Conservation (phyloP, 2,113 vertebrate species). For the Sinocyclocheilus rhinocerous region DNA sequence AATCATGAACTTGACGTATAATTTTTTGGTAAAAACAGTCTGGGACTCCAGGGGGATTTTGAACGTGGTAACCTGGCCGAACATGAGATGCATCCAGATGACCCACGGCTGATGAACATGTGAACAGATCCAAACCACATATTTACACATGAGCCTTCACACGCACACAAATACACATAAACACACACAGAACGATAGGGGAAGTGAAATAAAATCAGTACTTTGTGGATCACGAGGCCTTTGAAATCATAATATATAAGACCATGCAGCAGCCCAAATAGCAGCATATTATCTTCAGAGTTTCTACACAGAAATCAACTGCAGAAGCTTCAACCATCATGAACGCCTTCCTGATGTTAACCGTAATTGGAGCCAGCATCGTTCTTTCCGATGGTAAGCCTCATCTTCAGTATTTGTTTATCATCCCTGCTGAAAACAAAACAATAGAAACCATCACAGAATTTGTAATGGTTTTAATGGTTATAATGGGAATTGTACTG, state of each 20-base stretch:
- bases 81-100: background rate
- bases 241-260: conserved; percentile 49
- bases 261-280: background rate
- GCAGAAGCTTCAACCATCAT: conserved; percentile 20
- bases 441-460: too few species aligned
- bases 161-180: background rate
- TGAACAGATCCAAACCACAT: conserved; percentile 48
- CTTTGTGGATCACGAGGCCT: conserved; percentile 58
- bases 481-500: too few species aligned
- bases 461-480: too few species aligned
- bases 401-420: background rate
- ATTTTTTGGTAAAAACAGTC: background rate
- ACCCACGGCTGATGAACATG: conserved; percentile 48
- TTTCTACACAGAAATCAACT: background rate
- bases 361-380: conserved; percentile 25
- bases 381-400: conserved; percentile 61
- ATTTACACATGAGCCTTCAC: conserved; percentile 40
- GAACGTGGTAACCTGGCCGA: background rate
- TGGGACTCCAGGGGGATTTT: conserved; percentile 20
- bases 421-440: too few species aligned
- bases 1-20: background rate
- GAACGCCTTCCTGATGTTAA: conserved; percentile 49
- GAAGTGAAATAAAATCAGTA: conserved; percentile 38
- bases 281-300: background rate
- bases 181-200: background rate